Conservation (phyloP, 2,797 vertebrate genomes). For the Sus cebifrons region DNA sequence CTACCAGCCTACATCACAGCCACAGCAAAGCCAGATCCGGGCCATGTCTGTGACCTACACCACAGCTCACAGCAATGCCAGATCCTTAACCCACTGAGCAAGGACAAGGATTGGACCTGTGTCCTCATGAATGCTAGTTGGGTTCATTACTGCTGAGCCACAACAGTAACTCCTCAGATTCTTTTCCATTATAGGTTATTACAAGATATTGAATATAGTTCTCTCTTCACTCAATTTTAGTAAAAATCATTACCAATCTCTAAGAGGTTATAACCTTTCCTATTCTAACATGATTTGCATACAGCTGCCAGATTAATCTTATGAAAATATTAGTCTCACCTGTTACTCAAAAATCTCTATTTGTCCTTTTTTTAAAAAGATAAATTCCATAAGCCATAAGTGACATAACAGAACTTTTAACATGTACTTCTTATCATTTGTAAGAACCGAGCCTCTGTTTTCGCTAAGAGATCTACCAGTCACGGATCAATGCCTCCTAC, state of each 20-base stretch:
- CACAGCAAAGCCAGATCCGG: too few relatives aligned
- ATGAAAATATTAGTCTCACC: neutral
- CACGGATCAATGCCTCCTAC: neutral
- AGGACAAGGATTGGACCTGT: too few relatives aligned
- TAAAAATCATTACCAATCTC: neutral
- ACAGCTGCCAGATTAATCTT: neutral
- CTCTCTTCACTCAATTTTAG: neutral
- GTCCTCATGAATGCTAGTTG: too few relatives aligned
- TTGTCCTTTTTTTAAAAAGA: constrained; percentile 17
- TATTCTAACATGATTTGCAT: neutral
- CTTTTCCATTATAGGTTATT: neutral
- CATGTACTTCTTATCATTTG: neutral
- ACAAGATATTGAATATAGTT: neutral
- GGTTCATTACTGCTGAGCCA: too few relatives aligned
- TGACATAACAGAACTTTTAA: neutral
- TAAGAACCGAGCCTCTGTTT: neutral
- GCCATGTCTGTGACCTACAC: too few relatives aligned
- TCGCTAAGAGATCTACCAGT: neutral
- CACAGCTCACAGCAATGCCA: too few relatives aligned
- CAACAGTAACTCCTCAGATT: too few relatives aligned
- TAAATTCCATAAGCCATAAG: neutral
- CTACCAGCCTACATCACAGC: too few relatives aligned
- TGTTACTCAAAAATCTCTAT: neutral
- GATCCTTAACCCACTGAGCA: too few relatives aligned
- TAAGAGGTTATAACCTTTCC: neutral